Conservation (phyloP, 2,797 vertebrate species). For the Chaenodraco wilsoni region DNA sequence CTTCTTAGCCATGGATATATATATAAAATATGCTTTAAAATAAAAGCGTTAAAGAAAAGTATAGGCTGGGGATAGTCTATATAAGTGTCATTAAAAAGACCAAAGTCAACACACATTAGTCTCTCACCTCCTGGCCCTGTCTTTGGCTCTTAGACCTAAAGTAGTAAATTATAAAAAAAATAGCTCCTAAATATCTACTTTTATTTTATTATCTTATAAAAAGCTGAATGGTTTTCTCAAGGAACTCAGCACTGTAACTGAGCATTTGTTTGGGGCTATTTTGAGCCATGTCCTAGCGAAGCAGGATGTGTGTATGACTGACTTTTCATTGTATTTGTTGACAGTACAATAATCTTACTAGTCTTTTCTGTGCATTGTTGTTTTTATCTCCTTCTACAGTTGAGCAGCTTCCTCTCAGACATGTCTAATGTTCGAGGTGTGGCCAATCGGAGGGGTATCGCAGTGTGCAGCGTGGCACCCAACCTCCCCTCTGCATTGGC, state of each 20-base stretch:
- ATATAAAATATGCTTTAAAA: too few species aligned
- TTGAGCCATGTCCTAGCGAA: not conserved
- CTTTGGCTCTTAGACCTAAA: not conserved
- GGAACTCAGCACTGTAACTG: not conserved
- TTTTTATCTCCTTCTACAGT: slow-evolving; percentile 64
- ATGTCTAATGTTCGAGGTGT: slow-evolving; percentile 85
- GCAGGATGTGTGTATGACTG: not conserved
- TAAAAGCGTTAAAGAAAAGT: not conserved
- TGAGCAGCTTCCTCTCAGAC: slow-evolving; percentile 93
- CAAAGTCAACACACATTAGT: not conserved
- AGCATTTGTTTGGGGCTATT: not conserved
- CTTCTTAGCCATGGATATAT: too few species aligned
- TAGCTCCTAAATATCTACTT: not conserved
- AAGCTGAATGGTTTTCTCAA: not conserved
- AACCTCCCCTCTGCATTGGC: slow-evolving; percentile 89
- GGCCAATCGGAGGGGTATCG: slow-evolving; percentile 89
- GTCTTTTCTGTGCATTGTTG: not conserved
- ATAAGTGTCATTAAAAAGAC: not conserved
- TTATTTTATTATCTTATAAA: not conserved
- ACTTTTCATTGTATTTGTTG: not conserved
- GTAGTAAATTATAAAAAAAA: not conserved
- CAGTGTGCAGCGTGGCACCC: slow-evolving; percentile 96
- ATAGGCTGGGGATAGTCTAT: too few species aligned
- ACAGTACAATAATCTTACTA: not conserved
- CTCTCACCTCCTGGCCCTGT: not conserved